Base-by-base conservation (phyloP, 2,888 invertebrate species). In the Dasysyrphus tricinctus region DNA sequence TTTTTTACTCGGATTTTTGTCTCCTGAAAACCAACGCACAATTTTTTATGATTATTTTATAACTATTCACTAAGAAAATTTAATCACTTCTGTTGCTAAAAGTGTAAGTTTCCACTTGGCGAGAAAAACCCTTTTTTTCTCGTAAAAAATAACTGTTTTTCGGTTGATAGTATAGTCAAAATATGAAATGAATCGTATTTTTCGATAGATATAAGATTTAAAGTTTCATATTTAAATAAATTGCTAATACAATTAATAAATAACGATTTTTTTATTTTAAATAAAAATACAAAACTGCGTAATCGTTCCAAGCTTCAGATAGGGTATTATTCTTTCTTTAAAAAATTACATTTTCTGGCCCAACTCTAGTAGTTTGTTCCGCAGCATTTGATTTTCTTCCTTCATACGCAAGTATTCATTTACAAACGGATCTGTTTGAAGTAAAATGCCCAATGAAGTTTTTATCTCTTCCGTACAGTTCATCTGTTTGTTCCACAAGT, bases 361-460 rank as follows among this genome's bases (percentile, higher is more conserved):
- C 11, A 90, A 34, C 5, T 90, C 79, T 29, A 89, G 63, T 5
- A 92, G 42, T 59, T 91, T 89, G 0, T 85, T 88, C 44, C 89
- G 90, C 2, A 92, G 75, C 72, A 88, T 57, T 73, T 89, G 90
- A 77, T 92, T 92, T 74, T 92, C 92, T 34, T 89, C 81, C 75
- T 91, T 90, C 47, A 92, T 79, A 5, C 89, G 89, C 9, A 88
- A 6, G 80, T 90, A 92, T 34, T 92, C 92, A 19, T 89, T 89
- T 5, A 90, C 89, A 80, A 92, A 92, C 3, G 89, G 89, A 89
- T 92, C 92, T 0, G 89, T 89, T 56, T 90, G 90, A 54, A 92
- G 72, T 2, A 92, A 80, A 39, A 91, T 57, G 7, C 89, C 89
- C 16, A 92, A 74, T 0, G 89, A 89, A 32, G 91, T 89, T 3